Percentiles rank a stretch among this genome's conserved stretches.
Conservation (phyloP, 2,113 vertebrate species). For the Sebastes fasciatus region DNA sequence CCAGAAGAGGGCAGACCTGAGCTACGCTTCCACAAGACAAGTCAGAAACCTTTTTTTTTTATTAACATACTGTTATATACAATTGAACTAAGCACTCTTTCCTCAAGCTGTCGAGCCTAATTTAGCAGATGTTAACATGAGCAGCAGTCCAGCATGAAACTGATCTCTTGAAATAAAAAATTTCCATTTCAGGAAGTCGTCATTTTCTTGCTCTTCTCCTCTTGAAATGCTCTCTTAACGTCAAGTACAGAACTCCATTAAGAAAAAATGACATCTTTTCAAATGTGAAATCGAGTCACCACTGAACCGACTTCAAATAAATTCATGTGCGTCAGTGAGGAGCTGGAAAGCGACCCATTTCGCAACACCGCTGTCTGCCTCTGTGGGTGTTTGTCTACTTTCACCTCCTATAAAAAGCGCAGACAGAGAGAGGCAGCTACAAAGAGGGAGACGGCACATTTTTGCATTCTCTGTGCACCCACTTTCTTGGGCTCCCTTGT, state of each 20-base stretch:
- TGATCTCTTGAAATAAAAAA: conserved; percentile 23
- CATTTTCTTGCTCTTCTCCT: conserved; percentile 1
- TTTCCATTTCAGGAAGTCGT: not conserved
- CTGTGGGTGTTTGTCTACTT: conserved; percentile 79
- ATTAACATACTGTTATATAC: not conserved
- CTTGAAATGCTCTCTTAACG: not conserved
- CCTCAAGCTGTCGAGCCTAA: conserved; percentile 13
- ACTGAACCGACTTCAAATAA: conserved; percentile 34
- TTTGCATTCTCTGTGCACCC: conserved; percentile 37
- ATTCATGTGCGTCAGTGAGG: conserved; percentile 44
- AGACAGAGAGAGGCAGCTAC: conserved; percentile 18
- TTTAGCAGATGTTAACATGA: conserved; percentile 57
- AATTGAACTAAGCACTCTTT: conserved; percentile 20
- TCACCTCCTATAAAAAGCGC: conserved; percentile 76
- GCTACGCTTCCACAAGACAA: not conserved
- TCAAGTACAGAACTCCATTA: not conserved
- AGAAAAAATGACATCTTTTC: not conserved
- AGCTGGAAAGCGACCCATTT: conserved; percentile 65
- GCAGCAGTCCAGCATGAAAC: conserved; percentile 22
- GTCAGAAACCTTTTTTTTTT: not conserved
- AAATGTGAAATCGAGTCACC: conserved; percentile 27
- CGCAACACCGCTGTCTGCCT: conserved; percentile 61
- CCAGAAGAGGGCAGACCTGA: conserved; percentile 71
- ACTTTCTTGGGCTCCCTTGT: conserved; percentile 35
- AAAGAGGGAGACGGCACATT: conserved; percentile 26